phyloP scores from a whole-genome alignment of 2,113 vertebrate species.

The Daboia siamensis region DNA sequence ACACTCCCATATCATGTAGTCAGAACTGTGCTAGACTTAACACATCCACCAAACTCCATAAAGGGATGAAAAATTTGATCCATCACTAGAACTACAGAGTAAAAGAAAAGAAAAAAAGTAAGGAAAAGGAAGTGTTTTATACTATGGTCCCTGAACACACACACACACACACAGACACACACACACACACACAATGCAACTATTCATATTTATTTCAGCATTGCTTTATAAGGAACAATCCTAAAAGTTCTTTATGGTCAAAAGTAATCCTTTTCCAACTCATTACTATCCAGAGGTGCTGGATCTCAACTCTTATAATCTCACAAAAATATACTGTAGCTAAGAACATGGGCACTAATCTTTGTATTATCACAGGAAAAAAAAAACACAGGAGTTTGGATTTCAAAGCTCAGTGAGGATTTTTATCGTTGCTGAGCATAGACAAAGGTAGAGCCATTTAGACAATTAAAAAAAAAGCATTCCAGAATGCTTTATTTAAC shows the following conservation, averaged over 20 bases:
- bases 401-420: constrained; percentile 27
- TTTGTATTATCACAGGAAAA: background rate
- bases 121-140: background rate
- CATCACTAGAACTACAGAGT: background rate
- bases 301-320: background rate
- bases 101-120: background rate
- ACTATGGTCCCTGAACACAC: background rate
- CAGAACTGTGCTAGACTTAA: background rate
- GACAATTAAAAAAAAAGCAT: background rate
- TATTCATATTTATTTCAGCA: background rate
- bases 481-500: constrained; percentile 11
- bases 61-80: background rate
- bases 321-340: background rate
- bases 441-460: constrained; percentile 17
- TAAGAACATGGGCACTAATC: background rate
- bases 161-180: too few species aligned
- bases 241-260: background rate
- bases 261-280: background rate
- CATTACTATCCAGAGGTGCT: background rate
- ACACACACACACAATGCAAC: too few species aligned
- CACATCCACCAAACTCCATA: background rate
- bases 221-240: background rate
- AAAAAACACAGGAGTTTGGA: constrained; percentile 26
- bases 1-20: background rate
- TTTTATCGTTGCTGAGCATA: background rate